These are phyloP conservation scores for Charina bottae DNA, from an alignment of 2,113 vertebrate species.

Conservation along the genomic window DNA sequence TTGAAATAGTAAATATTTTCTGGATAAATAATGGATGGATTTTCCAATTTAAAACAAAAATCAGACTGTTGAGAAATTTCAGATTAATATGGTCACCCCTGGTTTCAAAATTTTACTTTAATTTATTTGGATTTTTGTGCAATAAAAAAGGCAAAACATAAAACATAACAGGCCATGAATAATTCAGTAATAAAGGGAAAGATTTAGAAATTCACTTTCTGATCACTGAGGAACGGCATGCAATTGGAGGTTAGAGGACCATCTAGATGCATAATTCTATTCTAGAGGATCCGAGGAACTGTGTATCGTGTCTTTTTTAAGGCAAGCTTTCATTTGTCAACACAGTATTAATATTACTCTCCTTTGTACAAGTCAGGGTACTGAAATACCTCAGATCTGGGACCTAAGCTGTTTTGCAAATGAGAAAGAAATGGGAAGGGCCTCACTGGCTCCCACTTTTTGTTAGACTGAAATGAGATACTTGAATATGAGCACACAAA, in stretches of 20 bases:
- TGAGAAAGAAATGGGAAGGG: conserved; percentile 22
- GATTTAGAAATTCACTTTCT: conserved; percentile 26
- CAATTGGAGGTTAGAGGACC: conserved; percentile 35
- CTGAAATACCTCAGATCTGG: conserved; percentile 12
- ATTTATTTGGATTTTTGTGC: conserved; percentile 38
- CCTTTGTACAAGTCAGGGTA: background rate
- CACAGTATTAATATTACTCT: conserved; percentile 15
- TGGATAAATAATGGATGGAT: conserved; percentile 27
- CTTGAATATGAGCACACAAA: background rate
- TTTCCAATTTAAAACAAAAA: conserved; percentile 13
- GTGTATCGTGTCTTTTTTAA: conserved; percentile 14
- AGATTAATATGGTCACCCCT: conserved; percentile 43
- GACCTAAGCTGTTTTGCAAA: conserved; percentile 18
- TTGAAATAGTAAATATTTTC: conserved; percentile 33
- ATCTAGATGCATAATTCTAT: conserved; percentile 24
- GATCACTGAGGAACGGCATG: conserved; percentile 6
- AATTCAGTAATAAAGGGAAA: conserved; percentile 33
- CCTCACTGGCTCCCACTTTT: conserved; percentile 14
- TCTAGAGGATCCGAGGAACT: background rate
- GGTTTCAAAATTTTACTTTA: conserved; percentile 62
- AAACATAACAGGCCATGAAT: background rate
- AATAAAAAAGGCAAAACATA: background rate
- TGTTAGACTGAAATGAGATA: conserved; percentile 41
- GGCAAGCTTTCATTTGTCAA: conserved; percentile 2
- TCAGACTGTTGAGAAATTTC: conserved; percentile 28